phyloP scores from a whole-genome alignment of 2,888 invertebrate genomes.

The Oscheius sp. region DNA sequence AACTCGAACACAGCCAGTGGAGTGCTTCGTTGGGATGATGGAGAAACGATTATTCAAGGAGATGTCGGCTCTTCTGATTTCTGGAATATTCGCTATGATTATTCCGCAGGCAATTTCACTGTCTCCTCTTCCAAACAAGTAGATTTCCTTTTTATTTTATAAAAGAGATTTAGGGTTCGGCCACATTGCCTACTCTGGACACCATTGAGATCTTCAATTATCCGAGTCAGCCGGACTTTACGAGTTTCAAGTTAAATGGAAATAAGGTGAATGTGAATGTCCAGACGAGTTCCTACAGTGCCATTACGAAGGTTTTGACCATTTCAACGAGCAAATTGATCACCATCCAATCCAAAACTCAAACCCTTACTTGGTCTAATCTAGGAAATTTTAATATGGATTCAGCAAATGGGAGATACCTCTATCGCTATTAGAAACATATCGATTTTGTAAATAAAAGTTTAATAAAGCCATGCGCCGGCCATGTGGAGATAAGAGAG shows the following conservation, averaged over 20 bases:
- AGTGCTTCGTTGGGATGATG: slow-evolving; percentile 65
- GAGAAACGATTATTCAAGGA: slow-evolving; percentile 51
- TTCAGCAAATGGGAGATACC: background rate
- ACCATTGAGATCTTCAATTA: slow-evolving; percentile 59
- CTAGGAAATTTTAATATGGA: background rate
- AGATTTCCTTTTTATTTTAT: background rate
- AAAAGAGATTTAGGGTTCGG: slow-evolving; percentile 19
- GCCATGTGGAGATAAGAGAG: slow-evolving; percentile 8
- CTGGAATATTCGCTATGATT: slow-evolving; percentile 22
- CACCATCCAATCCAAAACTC: background rate
- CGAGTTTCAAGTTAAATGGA: slow-evolving; percentile 38
- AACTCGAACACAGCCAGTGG: slow-evolving; percentile 1
- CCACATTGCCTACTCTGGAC: slow-evolving; percentile 49
- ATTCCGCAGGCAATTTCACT: background rate
- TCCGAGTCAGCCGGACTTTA: slow-evolving; percentile 46
- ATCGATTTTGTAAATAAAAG: slow-evolving; percentile 1
- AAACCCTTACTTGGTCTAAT: slow-evolving; percentile 9
- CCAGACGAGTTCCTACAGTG: slow-evolving; percentile 16
- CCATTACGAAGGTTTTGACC: slow-evolving; percentile 18
- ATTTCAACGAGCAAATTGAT: slow-evolving; percentile 19
- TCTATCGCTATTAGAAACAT: slow-evolving; percentile 16
- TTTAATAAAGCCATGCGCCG: slow-evolving; percentile 5
- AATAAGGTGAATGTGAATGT: slow-evolving; percentile 16
- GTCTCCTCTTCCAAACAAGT: background rate
- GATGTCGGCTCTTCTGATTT: background rate